These are phyloP conservation scores for Semaprochilodus insignis DNA, from an alignment of 2,797 vertebrate genomes.

Conservation along the genomic window DNA sequence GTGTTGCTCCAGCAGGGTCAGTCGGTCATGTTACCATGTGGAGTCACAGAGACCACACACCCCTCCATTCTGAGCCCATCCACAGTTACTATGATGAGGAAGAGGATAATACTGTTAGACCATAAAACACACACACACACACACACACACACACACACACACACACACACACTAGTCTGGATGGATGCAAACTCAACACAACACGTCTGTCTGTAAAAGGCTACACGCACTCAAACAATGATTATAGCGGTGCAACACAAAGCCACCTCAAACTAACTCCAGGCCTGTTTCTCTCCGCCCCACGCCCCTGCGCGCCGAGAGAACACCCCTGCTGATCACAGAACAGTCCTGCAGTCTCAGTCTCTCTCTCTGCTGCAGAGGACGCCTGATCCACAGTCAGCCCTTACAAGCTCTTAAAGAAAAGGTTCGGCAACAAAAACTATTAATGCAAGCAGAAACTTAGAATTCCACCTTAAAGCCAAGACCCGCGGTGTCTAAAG, in stretches of 20 bases:
- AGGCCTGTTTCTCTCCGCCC: neutral
- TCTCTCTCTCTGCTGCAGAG: neutral
- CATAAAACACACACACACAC: neutral
- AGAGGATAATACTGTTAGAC: conserved; percentile 38
- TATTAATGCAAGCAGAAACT: neutral
- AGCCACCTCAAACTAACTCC: conserved; percentile 1
- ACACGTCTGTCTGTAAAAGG: neutral
- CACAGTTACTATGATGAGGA: neutral
- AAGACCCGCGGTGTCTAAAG: too few relatives aligned
- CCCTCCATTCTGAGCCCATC: neutral
- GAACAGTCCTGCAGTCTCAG: neutral
- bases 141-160: neutral
- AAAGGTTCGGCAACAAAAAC: neutral
- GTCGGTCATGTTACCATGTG: neutral
- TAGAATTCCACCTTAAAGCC: too few relatives aligned
- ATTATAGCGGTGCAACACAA: neutral
- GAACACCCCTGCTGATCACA: neutral
- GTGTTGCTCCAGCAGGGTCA: too few relatives aligned
- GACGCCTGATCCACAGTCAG: conserved; percentile 7
- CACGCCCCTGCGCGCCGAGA: neutral
- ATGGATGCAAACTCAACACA: conserved; percentile 19
- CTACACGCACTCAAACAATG: conserved; percentile 2
- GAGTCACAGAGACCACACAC: neutral
- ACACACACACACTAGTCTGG: neutral
- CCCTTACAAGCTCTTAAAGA: neutral